Evolutionary conservation across 37 sponge, comb jelly and placozoan species (phyloP).

Genomic region (Dysidea cf. avara): DNA sequence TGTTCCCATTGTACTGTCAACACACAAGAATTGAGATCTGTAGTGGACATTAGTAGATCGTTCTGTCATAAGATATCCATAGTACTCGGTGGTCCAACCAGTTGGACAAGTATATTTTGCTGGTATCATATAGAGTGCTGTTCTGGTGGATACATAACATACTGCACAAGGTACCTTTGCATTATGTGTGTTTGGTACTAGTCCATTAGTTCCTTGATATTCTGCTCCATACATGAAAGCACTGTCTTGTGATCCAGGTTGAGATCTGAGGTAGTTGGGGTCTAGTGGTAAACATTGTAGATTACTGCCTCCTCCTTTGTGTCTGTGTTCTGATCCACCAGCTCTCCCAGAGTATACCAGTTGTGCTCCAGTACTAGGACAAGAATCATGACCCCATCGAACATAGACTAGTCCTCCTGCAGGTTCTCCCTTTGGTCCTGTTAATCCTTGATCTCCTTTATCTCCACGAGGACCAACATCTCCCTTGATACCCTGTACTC

Average conservation of each 20-base stretch:
- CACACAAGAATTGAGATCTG: not conserved
- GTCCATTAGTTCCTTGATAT: slow-evolving; percentile 12
- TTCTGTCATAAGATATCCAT: slow-evolving; percentile 16
- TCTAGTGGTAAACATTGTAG: slow-evolving; percentile 17
- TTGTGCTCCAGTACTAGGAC: slow-evolving; percentile 10
- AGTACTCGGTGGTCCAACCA: slow-evolving; percentile 30
- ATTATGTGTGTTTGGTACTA: too few species aligned
- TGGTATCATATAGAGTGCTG: slow-evolving; percentile 26
- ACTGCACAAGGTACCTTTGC: slow-evolving; percentile 40
- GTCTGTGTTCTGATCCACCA: too few species aligned
- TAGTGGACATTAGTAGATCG: not conserved
- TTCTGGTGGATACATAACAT: slow-evolving; percentile 15
- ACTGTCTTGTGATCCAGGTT: too few species aligned
- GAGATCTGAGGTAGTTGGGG: slow-evolving; percentile 30
- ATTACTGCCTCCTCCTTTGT: slow-evolving; percentile 27
- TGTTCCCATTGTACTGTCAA: not conserved
- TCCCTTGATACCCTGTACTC: too few species aligned
- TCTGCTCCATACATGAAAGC: slow-evolving; percentile 21
- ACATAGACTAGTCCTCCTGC: too few species aligned
- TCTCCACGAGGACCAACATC: too few species aligned
- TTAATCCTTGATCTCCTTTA: too few species aligned
- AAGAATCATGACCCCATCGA: too few species aligned
- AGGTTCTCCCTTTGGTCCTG: too few species aligned
- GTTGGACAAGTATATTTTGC: slow-evolving; percentile 22
- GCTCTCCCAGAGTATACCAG: slow-evolving; percentile 31